phyloP scores from a whole-genome alignment of 2,113 vertebrate species.

The Lagopus leucura region DNA sequence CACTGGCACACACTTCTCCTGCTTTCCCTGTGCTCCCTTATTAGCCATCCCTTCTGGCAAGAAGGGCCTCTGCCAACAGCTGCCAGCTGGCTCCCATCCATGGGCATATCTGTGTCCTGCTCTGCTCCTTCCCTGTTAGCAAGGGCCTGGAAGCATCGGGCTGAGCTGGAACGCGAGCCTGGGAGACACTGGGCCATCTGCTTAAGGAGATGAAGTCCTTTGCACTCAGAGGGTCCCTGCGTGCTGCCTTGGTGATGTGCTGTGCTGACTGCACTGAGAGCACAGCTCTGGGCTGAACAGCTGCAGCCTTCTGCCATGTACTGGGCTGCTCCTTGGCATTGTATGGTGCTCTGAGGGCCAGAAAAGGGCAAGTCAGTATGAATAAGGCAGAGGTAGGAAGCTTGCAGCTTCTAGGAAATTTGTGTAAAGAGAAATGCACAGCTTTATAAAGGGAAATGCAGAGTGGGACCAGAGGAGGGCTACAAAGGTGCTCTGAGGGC shows the following conservation, averaged over 20 bases:
- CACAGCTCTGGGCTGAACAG: neutral
- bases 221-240: neutral
- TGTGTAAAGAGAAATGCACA: neutral
- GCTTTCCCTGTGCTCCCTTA: neutral
- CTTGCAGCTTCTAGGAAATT: neutral
- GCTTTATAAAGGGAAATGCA: neutral
- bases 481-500: no score
- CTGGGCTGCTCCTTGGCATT: neutral
- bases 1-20: neutral
- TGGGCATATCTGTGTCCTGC: neutral
- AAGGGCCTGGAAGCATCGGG: neutral
- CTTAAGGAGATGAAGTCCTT: neutral
- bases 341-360: rapidly evolving
- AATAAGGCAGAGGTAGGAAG: neutral
- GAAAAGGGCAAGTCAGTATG: rapidly evolving
- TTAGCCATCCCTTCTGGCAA: neutral
- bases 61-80: neutral
- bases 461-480: no score
- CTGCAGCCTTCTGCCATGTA: neutral
- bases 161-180: neutral
- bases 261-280: neutral
- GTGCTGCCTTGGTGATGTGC: neutral
- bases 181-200: rapidly evolving
- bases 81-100: neutral
- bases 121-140: neutral